Conservation (phyloP, 2,888 invertebrate genomes). For the Drosophila austrosaltans region DNA sequence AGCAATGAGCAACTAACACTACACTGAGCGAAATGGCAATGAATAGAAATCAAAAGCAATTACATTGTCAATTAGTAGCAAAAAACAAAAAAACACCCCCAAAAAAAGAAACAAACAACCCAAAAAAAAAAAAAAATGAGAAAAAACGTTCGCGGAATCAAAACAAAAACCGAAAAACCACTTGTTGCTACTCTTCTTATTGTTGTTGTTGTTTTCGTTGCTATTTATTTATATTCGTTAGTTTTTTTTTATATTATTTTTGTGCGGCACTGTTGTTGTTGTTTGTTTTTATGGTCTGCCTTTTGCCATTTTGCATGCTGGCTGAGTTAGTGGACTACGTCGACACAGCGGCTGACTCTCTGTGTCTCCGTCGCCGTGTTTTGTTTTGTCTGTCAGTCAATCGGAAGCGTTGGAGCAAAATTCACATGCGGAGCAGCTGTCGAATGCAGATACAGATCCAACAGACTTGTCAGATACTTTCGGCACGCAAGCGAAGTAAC, state of each 20-base stretch:
- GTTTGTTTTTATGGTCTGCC: constrained; percentile 43
- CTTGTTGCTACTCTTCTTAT: constrained; percentile 22
- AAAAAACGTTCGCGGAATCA: constrained; percentile 50
- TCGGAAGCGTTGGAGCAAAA: constrained; percentile 53
- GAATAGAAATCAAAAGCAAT: constrained; percentile 27
- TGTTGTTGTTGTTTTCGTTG: constrained; percentile 27
- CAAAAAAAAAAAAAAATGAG: background rate
- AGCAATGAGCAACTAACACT: constrained; percentile 10
- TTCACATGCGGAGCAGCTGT: constrained; percentile 45
- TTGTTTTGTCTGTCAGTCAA: constrained; percentile 53
- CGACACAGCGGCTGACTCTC: constrained; percentile 5
- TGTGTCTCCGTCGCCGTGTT: background rate
- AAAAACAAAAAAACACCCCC: background rate
- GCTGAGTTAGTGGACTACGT: constrained; percentile 29
- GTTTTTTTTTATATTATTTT: background rate
- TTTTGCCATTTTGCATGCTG: constrained; percentile 45
- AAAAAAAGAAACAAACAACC: too few species aligned
- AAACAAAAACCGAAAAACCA: constrained; percentile 56
- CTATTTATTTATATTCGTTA: constrained; percentile 1
- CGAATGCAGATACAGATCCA: constrained; percentile 44
- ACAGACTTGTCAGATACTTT: constrained; percentile 15
- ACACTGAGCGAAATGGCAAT: constrained; percentile 51
- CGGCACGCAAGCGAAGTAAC: background rate
- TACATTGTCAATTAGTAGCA: constrained; percentile 28
- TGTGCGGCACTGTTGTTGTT: constrained; percentile 25